phyloP scores from a whole-genome alignment of 2,888 invertebrate species.

The Caradrina kadenii region DNA sequence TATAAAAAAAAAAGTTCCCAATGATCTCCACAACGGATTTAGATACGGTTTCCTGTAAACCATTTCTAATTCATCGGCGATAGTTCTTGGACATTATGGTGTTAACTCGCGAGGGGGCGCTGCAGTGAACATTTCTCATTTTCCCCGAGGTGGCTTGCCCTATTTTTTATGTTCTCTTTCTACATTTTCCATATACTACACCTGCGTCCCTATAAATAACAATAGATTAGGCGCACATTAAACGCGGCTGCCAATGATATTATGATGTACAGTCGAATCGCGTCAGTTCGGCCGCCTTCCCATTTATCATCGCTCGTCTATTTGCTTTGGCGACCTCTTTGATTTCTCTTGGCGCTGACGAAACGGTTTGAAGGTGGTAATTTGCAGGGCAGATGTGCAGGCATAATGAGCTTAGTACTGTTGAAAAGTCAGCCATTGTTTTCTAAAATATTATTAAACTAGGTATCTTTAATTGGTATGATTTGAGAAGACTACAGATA shows the following conservation, averaged over 20 bases:
- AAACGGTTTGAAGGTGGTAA: slow-evolving; percentile 40
- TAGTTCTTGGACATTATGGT: too few relatives aligned
- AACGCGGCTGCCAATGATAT: slow-evolving; percentile 74
- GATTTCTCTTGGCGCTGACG: slow-evolving; percentile 49
- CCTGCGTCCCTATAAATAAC: slow-evolving; percentile 70
- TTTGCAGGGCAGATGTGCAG: slow-evolving; percentile 41
- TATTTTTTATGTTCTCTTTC: too few relatives aligned
- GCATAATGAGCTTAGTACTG: slow-evolving; percentile 12
- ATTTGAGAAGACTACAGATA: too few relatives aligned
- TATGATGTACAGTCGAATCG: slow-evolving; percentile 67
- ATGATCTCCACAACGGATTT: too few relatives aligned
- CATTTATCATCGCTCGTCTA: slow-evolving; percentile 58
- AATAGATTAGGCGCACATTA: slow-evolving; percentile 73
- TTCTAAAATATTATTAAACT: not conserved
- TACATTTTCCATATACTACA: slow-evolving; percentile 47
- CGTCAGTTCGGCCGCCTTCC: slow-evolving; percentile 43
- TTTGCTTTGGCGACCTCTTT: slow-evolving; percentile 61
- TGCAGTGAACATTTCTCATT: too few relatives aligned
- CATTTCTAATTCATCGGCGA: too few relatives aligned
- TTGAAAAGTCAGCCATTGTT: not conserved
- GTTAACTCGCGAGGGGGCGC: too few relatives aligned
- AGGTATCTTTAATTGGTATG: too few relatives aligned
- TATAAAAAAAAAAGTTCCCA: too few relatives aligned
- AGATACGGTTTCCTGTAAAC: too few relatives aligned
- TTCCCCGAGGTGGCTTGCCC: too few relatives aligned